Conservation (phyloP, 2,113 vertebrate species). For the Nanger granti region DNA sequence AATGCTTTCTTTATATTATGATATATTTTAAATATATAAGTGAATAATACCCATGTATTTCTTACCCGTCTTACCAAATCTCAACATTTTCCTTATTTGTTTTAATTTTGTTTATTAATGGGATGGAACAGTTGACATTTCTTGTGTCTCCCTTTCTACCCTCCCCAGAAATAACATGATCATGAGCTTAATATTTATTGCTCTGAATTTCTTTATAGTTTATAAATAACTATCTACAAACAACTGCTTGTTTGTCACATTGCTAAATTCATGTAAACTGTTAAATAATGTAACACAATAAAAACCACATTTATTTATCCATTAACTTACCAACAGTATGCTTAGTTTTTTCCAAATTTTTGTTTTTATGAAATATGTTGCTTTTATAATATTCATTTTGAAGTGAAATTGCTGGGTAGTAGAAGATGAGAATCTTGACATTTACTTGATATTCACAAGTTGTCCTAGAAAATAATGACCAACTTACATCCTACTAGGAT, state of each 20-base stretch:
- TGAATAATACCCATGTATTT: neutral
- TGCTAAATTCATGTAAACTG: neutral
- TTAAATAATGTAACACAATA: neutral
- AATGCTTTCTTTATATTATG: neutral
- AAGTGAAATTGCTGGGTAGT: neutral
- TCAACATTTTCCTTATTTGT: neutral
- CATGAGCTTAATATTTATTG: neutral
- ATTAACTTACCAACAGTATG: neutral
- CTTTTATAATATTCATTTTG: neutral
- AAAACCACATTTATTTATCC: neutral
- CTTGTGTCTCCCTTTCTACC: neutral
- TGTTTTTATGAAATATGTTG: neutral
- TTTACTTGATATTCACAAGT: neutral
- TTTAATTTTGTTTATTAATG: neutral
- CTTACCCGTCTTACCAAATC: neutral
- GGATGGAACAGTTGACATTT: neutral
- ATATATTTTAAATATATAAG: neutral
- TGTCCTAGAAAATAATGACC: neutral
- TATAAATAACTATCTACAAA: neutral
- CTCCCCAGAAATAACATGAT: neutral
- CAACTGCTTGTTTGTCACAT: neutral
- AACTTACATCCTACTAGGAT: neutral
- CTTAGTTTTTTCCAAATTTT: neutral
- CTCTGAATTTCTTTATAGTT: neutral
- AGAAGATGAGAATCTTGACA: neutral